These are phyloP conservation scores for Lichenostomus cassidix DNA, from an alignment of 2,113 vertebrate genomes.

Conservation along the genomic window DNA sequence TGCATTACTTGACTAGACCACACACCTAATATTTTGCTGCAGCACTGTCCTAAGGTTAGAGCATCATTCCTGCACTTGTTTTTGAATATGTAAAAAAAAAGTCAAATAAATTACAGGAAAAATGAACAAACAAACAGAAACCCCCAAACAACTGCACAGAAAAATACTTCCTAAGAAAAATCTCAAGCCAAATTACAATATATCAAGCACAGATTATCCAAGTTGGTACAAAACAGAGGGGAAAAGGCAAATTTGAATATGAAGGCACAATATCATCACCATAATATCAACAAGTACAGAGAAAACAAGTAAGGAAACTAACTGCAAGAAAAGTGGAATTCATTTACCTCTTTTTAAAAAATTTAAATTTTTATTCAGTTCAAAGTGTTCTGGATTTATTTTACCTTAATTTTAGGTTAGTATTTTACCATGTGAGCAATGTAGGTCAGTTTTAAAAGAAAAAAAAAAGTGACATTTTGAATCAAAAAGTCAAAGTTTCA, in stretches of 20 bases:
- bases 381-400: not conserved
- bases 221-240: not conserved
- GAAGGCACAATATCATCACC: not conserved
- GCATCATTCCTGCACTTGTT: not conserved
- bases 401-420: not conserved
- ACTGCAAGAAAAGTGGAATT: not conserved
- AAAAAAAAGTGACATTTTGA: slow-evolving; percentile 46
- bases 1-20: not conserved
- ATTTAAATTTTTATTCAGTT: not conserved
- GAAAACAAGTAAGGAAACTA: not conserved
- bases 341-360: not conserved
- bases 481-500: slow-evolving; percentile 59
- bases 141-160: not conserved
- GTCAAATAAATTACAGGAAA: not conserved
- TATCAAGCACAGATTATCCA: not conserved
- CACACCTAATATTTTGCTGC: not conserved
- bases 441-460: slow-evolving; percentile 7
- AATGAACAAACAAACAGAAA: not conserved
- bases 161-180: not conserved
- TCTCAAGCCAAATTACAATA: not conserved
- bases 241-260: not conserved
- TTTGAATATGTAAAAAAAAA: not conserved
- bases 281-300: not conserved
- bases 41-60: not conserved
- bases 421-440: not conserved